phyloP scores from a whole-genome alignment of 2,888 invertebrate genomes.

The Tolmerus cingulatus region DNA sequence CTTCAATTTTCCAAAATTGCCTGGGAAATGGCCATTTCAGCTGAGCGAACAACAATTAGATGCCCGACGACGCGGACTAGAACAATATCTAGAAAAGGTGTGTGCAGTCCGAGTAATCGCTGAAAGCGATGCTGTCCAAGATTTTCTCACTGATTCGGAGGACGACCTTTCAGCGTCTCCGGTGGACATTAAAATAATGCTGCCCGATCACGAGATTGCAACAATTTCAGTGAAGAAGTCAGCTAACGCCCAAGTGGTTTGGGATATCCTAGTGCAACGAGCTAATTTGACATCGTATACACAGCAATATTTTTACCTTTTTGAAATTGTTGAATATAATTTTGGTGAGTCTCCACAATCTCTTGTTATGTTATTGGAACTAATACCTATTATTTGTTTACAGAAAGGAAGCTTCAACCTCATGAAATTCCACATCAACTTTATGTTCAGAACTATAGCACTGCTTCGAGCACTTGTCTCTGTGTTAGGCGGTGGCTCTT shows the following conservation, averaged over 20 bases:
- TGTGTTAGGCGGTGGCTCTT: slow-evolving; percentile 90
- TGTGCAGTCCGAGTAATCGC: slow-evolving; percentile 98
- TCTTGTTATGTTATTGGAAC: background rate
- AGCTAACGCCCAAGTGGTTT: slow-evolving; percentile 90
- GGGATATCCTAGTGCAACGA: slow-evolving; percentile 84
- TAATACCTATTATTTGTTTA: background rate
- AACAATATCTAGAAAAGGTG: slow-evolving; percentile 96
- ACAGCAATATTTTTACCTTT: slow-evolving; percentile 91
- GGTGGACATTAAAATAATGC: slow-evolving; percentile 79
- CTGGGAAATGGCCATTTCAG: slow-evolving; percentile 98
- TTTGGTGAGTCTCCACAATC: slow-evolving; percentile 73
- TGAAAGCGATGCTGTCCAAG: slow-evolving; percentile 96
- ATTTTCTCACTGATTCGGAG: slow-evolving; percentile 93
- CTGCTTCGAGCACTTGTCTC: slow-evolving; percentile 94
- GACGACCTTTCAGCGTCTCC: slow-evolving; percentile 80
- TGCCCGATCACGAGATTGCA: slow-evolving; percentile 91
- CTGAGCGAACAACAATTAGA: slow-evolving; percentile 98
- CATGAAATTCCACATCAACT: slow-evolving; percentile 96
- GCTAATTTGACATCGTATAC: slow-evolving; percentile 82
- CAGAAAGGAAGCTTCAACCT: slow-evolving; percentile 88
- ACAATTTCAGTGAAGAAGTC: slow-evolving; percentile 89
- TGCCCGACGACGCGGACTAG: slow-evolving; percentile 91
- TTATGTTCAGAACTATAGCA: slow-evolving; percentile 99
- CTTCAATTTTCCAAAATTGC: slow-evolving; percentile 95
- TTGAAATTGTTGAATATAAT: slow-evolving; percentile 96